Base-by-base conservation (phyloP, 1,140 invertebrate species). In the Leptopilina boulardi region DNA sequence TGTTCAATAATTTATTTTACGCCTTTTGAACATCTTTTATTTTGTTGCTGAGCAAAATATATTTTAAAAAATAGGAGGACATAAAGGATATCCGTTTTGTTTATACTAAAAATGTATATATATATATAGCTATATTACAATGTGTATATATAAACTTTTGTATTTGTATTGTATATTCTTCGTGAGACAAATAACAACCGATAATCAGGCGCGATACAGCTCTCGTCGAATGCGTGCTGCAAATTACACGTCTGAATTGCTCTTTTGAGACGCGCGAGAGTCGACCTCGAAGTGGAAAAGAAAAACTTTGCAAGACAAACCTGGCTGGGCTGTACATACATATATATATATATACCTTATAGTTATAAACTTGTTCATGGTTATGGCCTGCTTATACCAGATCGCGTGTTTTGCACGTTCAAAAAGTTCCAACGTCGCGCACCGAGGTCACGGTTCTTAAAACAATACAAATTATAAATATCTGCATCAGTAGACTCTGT, bases 391-490 rank as follows among this genome's bases (percentile, higher is more conserved):
- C 34, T 54, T 73, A n/a, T n/a, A 51, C 54, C 73, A 30, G 73
- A 56, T 74, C 73, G 26, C 73, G 51, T 59, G 44, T 74, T 30
- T 19, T 56, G 73, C 34, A 41, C 54, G 34, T 75, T 44, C 56
- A 34, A 41, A 38, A 74, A 74, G 54, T 34, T 13, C 51, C 51
- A 18, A 59, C 54, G 54, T 59, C 41, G 34, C 41, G 34, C 51
- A 19, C 71, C 71, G 56, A 77, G 56, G 76, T 77, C 30, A 59
- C 73, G 71, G 59, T 73, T 71, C 70, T 80, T 75, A 77, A 77
- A 56, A 80, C 79, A 80, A 78, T 78, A 66, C 79, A 51, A 74
- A 76, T 80, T 51, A 72, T 78, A 81, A 78, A 75, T 74, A 79
- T 51, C 47, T 51, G 5, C 47, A n/a, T n/a, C 13, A 15, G n/a